Evolutionary conservation across 2,888 invertebrate genomes (phyloP).

Genomic region (Reticulitermes lucifugus): DNA sequence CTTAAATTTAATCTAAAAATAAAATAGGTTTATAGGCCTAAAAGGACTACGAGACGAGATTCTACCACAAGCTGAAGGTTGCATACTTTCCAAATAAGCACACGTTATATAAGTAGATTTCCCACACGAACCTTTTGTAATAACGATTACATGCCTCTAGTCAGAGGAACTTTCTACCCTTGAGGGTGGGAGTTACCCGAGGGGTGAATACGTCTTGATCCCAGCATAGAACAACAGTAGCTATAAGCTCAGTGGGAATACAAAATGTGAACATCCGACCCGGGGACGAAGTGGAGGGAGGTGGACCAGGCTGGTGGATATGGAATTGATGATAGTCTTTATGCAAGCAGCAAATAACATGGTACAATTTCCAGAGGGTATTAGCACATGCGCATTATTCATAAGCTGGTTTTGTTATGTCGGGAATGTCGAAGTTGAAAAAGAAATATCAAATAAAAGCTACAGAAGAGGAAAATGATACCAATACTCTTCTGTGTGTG

Average conservation of each 20-base stretch:
- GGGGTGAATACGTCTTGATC: conserved; percentile 5
- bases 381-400: conserved; percentile 24
- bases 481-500: neutral
- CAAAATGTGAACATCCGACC: neutral
- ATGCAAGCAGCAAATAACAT: conserved; percentile 26
- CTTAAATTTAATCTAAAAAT: too few species aligned
- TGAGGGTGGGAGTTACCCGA: neutral
- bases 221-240: neutral
- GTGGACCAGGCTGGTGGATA: too few species aligned
- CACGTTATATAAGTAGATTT: neutral
- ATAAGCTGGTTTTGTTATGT: conserved; percentile 24
- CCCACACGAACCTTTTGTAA: neutral
- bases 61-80: too few species aligned
- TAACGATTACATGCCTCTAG: conserved; percentile 11
- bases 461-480: neutral
- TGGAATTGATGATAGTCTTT: conserved; percentile 17
- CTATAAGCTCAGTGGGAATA: conserved; percentile 12
- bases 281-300: neutral
- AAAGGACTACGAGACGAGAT: too few species aligned
- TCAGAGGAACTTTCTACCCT: neutral
- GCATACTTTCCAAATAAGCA: neutral
- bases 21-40: too few species aligned
- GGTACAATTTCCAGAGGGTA: neutral
- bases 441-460: neutral
- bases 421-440: neutral